These are phyloP conservation scores for Gambusia yucatana DNA, from an alignment of 2,797 vertebrate species.

Conservation along the genomic window DNA sequence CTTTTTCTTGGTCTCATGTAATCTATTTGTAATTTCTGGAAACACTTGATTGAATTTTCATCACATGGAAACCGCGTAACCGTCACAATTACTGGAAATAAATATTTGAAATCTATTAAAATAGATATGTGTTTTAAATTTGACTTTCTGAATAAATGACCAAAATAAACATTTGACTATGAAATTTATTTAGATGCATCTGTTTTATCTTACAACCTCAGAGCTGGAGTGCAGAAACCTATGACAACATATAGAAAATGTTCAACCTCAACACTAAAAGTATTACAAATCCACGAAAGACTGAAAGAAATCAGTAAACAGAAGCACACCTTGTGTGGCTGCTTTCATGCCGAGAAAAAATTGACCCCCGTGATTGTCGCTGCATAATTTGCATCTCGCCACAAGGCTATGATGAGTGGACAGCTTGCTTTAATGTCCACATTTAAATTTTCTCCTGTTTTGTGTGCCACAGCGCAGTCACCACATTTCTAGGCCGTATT, in stretches of 20 bases:
- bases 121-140: background rate
- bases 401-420: background rate
- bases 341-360: background rate
- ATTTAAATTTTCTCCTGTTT: background rate
- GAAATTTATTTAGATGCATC: background rate
- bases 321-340: background rate
- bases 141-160: background rate
- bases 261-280: background rate
- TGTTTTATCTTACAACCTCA: background rate
- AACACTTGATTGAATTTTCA: background rate
- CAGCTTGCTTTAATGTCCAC: background rate
- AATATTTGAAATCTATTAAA: background rate
- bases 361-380: background rate
- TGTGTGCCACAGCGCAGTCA: background rate
- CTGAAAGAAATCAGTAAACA: background rate
- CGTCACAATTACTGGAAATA: background rate
- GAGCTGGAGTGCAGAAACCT: background rate
- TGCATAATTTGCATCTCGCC: background rate
- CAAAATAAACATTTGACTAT: background rate
- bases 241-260: background rate
- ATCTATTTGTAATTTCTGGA: background rate
- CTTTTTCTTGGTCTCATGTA: background rate
- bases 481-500: conserved; percentile 25
- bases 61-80: background rate
- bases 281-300: background rate